Evolutionary conservation across 2,113 vertebrate genomes (phyloP).

Genomic region (Xenus cinereus): DNA sequence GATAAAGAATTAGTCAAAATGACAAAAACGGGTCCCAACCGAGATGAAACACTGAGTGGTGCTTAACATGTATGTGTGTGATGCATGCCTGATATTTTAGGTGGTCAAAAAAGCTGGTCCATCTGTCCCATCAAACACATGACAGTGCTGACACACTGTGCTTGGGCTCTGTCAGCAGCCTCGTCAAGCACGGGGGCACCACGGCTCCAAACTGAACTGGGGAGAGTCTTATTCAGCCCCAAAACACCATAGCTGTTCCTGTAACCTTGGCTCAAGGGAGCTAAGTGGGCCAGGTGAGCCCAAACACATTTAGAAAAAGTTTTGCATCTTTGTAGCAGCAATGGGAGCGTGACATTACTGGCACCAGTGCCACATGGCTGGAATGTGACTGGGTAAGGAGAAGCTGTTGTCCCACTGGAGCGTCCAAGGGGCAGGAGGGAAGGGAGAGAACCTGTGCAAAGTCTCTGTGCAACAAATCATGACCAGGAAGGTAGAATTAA

Average conservation of each 20-base stretch:
- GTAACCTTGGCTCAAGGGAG: not conserved
- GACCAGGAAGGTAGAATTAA: not conserved
- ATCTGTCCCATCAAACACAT: not conserved
- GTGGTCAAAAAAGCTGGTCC: not conserved
- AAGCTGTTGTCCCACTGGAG: not conserved
- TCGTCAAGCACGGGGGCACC: not conserved
- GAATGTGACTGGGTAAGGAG: not conserved
- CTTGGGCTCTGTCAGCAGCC: not conserved
- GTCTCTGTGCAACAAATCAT: not conserved
- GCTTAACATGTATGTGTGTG: not conserved
- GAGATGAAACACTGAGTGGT: not conserved
- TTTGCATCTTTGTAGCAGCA: not conserved
- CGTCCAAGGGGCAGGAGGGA: not conserved
- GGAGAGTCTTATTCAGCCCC: not conserved
- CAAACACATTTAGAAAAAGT: not conserved
- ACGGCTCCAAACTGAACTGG: not conserved
- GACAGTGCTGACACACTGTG: not conserved
- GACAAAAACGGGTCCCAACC: not conserved
- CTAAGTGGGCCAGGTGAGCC: not conserved
- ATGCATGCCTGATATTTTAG: not conserved
- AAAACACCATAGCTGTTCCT: not conserved
- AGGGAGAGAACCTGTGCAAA: not conserved
- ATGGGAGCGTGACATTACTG: not conserved
- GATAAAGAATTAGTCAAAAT: not conserved
- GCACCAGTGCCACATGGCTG: not conserved